A percentile compares a stretch with the other conserved stretches of the same genome.
Evolutionary conservation across 2,797 vertebrate species (phyloP).

Genomic region (Silurus aristotelis): DNA sequence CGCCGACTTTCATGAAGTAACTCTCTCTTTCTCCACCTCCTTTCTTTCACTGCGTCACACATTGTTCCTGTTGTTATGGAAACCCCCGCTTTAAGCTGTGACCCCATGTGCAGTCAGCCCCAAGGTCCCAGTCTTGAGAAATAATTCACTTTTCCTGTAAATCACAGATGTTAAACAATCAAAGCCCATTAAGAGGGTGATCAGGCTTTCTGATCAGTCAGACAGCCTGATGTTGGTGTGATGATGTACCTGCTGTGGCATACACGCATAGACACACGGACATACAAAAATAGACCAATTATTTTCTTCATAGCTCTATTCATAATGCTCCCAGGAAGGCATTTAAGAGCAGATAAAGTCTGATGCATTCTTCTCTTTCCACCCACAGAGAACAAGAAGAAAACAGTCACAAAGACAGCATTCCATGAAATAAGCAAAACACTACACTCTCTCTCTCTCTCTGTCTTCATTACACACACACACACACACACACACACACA

Average conservation of each 20-base stretch:
- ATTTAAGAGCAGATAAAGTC: conserved; percentile 72
- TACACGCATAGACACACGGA: neutral
- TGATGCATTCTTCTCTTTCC: conserved; percentile 62
- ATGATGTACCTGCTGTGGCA: neutral
- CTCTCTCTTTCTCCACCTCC: conserved; percentile 30
- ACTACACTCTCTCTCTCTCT: neutral
- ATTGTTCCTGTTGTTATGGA: conserved; percentile 35
- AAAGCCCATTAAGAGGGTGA: neutral
- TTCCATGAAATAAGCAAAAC: conserved; percentile 10
- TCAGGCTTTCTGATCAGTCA: neutral
- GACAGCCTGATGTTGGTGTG: neutral
- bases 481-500: neutral
- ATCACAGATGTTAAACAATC: conserved; percentile 7
- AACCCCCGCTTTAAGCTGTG: conserved; percentile 30
- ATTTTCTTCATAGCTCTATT: conserved; percentile 60
- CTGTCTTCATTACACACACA: neutral
- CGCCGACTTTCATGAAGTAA: conserved; percentile 44
- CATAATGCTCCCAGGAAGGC: conserved; percentile 71
- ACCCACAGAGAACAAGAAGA: conserved; percentile 55
- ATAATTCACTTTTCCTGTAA: conserved; percentile 14
- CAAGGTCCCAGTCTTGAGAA: neutral
- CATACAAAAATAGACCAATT: conserved; percentile 58
- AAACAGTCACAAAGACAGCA: conserved; percentile 20
- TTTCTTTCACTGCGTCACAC: conserved; percentile 42
- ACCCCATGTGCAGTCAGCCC: conserved; percentile 3